phyloP scores from a whole-genome alignment of 2,113 vertebrate species.

The Myrmecophaga tridactyla region DNA sequence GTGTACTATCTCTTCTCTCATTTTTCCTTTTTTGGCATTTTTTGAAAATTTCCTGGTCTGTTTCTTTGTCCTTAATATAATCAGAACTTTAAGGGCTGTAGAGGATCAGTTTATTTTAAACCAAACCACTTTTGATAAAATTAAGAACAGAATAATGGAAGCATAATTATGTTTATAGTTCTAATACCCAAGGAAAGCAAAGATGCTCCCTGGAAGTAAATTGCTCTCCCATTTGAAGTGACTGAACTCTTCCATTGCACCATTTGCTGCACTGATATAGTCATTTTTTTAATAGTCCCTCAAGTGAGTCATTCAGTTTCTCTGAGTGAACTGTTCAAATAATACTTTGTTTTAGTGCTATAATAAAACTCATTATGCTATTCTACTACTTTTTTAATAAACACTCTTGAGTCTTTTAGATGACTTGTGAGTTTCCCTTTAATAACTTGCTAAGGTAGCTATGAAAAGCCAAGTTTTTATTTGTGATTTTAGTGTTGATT shows the following conservation, averaged over 20 bases:
- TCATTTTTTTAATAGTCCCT: slow-evolving; percentile 1
- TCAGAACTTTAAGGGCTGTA: neutral
- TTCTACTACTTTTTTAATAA: neutral
- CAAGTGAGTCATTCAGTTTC: neutral
- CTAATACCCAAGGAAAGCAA: neutral
- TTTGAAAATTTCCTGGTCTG: neutral
- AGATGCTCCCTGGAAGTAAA: neutral
- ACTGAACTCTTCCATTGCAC: neutral
- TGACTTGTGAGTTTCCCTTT: neutral
- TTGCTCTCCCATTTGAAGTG: neutral
- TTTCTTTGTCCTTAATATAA: neutral
- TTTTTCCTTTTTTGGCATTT: neutral
- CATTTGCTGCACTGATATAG: neutral
- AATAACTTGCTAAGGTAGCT: neutral
- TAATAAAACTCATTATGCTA: neutral
- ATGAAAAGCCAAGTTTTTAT: neutral
- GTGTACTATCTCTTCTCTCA: rapidly evolving
- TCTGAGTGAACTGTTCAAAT: neutral
- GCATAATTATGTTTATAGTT: neutral
- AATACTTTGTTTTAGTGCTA: neutral
- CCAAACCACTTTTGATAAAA: slow-evolving; percentile 3
- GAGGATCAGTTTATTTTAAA: slow-evolving; percentile 17
- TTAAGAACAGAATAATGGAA: slow-evolving; percentile 24
- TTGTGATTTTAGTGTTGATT: neutral
- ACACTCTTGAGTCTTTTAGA: neutral